A percentile compares a stretch with the other conserved stretches of the same genome.
Evolutionary conservation across 2,888 invertebrate genomes (phyloP).

Genomic region (Exephanes ischioxanthus): DNA sequence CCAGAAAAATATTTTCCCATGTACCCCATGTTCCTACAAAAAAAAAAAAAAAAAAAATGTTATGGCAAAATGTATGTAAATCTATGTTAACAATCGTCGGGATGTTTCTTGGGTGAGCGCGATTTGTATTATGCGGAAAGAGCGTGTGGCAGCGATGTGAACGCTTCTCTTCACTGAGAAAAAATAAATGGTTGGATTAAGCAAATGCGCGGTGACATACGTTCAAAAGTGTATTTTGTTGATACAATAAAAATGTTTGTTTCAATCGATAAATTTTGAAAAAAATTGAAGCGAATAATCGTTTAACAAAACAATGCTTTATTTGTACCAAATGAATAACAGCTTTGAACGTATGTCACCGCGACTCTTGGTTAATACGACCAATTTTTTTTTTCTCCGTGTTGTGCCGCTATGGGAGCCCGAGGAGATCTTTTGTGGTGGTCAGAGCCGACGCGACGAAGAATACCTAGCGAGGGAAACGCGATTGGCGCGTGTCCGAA

Average conservation of each 20-base stretch:
- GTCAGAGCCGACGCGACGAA: conserved; percentile 24
- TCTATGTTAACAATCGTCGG: not conserved
- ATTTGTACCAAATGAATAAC: no score
- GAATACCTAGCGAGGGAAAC: conserved; percentile 44
- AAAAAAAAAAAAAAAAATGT: not conserved
- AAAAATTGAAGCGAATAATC: no score
- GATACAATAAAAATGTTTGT: no score
- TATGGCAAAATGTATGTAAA: not conserved
- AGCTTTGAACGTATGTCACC: no score
- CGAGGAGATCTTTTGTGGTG: conserved; percentile 58
- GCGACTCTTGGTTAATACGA: no score
- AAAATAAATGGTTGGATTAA: no score
- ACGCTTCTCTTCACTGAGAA: not conserved
- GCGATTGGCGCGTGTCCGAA: conserved; percentile 65
- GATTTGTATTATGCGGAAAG: conserved; percentile 48
- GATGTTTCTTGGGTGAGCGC: conserved; percentile 21
- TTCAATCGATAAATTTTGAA: no score
- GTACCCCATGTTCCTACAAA: no score
- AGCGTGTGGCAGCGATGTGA: conserved; percentile 53
- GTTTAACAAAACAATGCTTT: no score
- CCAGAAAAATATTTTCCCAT: no score
- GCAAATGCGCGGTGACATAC: no score
- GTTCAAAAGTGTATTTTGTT: no score
- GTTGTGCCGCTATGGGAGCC: conserved; percentile 35
- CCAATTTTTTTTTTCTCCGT: not conserved